Conservation (phyloP, 2,113 vertebrate species). For the Perca flavescens region DNA sequence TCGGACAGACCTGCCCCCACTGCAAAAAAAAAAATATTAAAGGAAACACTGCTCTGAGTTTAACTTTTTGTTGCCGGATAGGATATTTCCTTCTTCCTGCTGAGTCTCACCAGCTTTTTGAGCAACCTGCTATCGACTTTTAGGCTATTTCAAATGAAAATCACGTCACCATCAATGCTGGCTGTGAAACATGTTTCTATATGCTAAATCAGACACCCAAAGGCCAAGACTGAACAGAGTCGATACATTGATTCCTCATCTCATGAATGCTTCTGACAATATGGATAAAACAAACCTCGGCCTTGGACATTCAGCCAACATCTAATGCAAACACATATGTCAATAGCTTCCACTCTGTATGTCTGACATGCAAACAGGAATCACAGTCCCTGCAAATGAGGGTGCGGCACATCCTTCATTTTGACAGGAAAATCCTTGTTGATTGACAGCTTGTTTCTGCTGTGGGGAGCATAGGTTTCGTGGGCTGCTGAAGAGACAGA, state of each 20-base stretch:
- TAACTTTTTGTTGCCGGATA: constrained; percentile 1
- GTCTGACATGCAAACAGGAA: constrained; percentile 60
- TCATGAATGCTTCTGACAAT: constrained; percentile 7
- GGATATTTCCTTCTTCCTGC: constrained; percentile 2
- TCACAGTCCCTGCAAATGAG: constrained; percentile 42
- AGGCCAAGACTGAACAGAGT: constrained; percentile 11
- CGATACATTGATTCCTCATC: constrained; percentile 8
- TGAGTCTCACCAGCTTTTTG: constrained; percentile 13
- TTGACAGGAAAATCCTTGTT: constrained; percentile 49
- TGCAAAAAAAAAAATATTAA: too few species aligned
- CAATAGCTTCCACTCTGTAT: constrained; percentile 47
- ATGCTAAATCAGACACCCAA: constrained; percentile 10
- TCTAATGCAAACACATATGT: constrained; percentile 48
- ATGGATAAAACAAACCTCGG: constrained; percentile 4
- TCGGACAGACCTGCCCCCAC: too few species aligned
- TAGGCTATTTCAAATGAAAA: background rate
- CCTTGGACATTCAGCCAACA: constrained; percentile 36
- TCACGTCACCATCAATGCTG: background rate
- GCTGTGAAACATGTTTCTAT: constrained; percentile 19
- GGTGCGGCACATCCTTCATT: constrained; percentile 46
- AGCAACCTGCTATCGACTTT: constrained; percentile 16
- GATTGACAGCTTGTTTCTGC: constrained; percentile 71
- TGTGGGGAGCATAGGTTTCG: constrained; percentile 28
- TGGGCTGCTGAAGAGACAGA: constrained; percentile 40
- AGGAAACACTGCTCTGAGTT: background rate